Evolutionary conservation across 2,113 vertebrate species (phyloP).

Genomic region (Podiceps cristatus): DNA sequence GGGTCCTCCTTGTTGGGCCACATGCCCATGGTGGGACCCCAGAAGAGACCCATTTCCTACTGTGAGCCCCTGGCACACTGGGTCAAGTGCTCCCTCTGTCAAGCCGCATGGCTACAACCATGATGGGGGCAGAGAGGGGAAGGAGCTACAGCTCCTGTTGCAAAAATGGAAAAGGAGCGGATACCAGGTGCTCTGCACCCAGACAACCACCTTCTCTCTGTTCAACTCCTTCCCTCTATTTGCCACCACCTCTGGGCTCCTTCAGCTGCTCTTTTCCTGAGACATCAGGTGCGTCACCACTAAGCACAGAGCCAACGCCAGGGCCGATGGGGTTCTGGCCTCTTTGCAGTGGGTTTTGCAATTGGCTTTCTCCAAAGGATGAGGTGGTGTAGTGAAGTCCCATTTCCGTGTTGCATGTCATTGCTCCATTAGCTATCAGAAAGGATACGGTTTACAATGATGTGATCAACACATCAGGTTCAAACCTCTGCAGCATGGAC

Average conservation of each 20-base stretch:
- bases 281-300: neutral
- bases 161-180: neutral
- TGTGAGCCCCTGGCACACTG: fast-evolving
- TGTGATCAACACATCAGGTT: neutral
- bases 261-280: neutral
- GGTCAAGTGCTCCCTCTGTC: neutral
- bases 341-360: neutral
- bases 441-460: neutral
- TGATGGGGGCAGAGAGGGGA: neutral
- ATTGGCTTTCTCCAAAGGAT: neutral
- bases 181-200: neutral
- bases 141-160: neutral
- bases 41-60: neutral
- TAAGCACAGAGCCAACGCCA: neutral
- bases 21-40: fast-evolving
- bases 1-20: neutral
- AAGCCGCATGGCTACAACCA: neutral
- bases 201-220: neutral
- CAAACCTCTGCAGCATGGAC: neutral
- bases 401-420: fast-evolving
- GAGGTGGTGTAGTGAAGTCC: neutral
- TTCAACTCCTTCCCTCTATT: neutral
- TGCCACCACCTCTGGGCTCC: neutral
- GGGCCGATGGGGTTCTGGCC: fast-evolving
- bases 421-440: neutral